Evolutionary conservation across 2,113 vertebrate species (phyloP).

Genomic region (Anas platyrhynchos): DNA sequence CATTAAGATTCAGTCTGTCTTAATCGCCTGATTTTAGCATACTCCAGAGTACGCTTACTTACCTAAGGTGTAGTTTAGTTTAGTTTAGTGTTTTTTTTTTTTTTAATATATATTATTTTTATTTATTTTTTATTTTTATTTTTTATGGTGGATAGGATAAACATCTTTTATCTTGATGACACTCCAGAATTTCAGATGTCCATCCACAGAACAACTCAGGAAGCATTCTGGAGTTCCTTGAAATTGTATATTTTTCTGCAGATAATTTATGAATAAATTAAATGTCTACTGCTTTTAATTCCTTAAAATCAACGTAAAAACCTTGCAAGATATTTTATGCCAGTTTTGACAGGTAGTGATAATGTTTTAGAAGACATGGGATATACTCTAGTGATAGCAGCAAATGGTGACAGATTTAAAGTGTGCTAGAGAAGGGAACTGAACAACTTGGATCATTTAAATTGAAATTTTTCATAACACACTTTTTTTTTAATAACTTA

Average conservation of each 20-base stretch:
- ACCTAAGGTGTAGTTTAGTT: background rate
- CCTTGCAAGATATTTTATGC: constrained; percentile 69
- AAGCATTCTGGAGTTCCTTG: constrained; percentile 1
- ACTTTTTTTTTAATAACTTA: background rate
- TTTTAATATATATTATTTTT: no score
- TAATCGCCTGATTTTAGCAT: background rate
- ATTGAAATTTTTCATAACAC: constrained; percentile 45
- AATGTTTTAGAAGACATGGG: constrained; percentile 53
- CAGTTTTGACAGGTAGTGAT: constrained; percentile 61
- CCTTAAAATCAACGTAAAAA: constrained; percentile 72
- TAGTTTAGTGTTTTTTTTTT: no score
- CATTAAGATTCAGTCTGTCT: background rate
- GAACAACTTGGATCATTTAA: constrained; percentile 33
- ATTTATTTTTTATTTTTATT: no score
- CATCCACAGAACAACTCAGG: constrained; percentile 30
- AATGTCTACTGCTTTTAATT: constrained; percentile 60
- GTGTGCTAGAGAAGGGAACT: background rate
- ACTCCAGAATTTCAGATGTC: background rate
- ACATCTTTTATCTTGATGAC: constrained; percentile 28
- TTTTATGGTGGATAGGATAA: background rate
- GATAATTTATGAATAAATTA: constrained; percentile 70
- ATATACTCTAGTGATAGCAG: constrained; percentile 1
- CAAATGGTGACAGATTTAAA: constrained; percentile 1
- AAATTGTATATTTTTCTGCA: constrained; percentile 43
- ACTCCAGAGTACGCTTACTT: background rate